A percentile compares a stretch with the other conserved stretches of the same genome.
Conservation (phyloP, 2,113 vertebrate genomes). For the Petroica traversi region DNA sequence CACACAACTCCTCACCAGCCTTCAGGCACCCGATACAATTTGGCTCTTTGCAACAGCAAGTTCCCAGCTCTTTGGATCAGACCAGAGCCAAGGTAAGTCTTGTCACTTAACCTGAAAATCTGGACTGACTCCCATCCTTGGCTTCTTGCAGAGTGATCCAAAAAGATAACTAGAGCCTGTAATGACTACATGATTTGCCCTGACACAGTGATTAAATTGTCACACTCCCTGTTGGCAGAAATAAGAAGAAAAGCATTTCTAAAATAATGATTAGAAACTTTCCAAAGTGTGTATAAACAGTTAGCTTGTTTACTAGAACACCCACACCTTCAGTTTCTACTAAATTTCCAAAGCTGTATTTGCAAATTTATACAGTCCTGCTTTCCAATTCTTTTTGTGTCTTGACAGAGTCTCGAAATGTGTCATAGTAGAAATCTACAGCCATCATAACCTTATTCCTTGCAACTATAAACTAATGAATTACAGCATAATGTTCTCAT, state of each 20-base stretch:
- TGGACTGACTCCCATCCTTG: neutral
- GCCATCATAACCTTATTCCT: neutral
- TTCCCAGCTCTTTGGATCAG: neutral
- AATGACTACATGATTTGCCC: neutral
- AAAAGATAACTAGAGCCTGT: neutral
- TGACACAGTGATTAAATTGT: neutral
- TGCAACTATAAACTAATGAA: constrained; percentile 23
- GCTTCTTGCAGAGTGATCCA: neutral
- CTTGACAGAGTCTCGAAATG: neutral
- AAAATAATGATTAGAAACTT: neutral
- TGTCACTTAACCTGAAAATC: neutral
- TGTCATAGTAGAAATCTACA: neutral
- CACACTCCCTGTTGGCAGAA: neutral
- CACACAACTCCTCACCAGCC: neutral
- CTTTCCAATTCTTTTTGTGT: neutral
- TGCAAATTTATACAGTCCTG: neutral
- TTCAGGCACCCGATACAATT: neutral
- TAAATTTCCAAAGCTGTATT: neutral
- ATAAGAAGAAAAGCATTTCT: neutral
- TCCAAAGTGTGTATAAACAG: neutral
- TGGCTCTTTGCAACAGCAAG: neutral
- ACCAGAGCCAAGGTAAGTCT: neutral
- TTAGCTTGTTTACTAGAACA: neutral
- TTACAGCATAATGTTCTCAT: constrained; percentile 15
- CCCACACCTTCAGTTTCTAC: neutral